Conservation (phyloP, 2,797 vertebrate genomes). For the Hippopotamyrus pictus region DNA sequence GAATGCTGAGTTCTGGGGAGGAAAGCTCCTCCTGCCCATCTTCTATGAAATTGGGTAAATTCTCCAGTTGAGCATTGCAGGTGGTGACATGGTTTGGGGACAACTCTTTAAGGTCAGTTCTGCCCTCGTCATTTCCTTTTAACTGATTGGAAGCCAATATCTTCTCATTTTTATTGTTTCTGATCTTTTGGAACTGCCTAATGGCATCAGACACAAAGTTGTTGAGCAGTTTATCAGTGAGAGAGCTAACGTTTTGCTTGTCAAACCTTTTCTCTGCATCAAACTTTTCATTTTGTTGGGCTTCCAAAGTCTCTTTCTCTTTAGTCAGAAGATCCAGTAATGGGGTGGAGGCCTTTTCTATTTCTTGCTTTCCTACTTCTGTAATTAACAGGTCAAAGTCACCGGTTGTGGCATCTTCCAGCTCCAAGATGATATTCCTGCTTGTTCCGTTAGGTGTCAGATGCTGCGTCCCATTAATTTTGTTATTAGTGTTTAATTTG, state of each 20-base stretch:
- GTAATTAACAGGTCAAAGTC: slow-evolving; percentile 38
- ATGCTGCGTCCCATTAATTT: slow-evolving; percentile 37
- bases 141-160: slow-evolving; percentile 62
- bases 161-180: slow-evolving; percentile 76
- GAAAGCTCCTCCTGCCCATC: slow-evolving; percentile 75
- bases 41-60: slow-evolving; percentile 63
- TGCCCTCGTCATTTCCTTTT: slow-evolving; percentile 35
- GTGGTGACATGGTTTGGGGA: slow-evolving; percentile 37
- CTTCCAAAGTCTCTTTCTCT: slow-evolving; percentile 60
- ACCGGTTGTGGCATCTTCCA: slow-evolving; percentile 40
- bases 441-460: slow-evolving; percentile 41
- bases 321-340: slow-evolving; percentile 63
- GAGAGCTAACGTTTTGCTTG: slow-evolving; percentile 49
- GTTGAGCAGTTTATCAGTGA: slow-evolving; percentile 75
- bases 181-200: slow-evolving; percentile 74
- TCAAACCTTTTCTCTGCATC: slow-evolving; percentile 35
- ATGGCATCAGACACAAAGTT: slow-evolving; percentile 77
- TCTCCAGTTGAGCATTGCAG: slow-evolving; percentile 45
- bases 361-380: slow-evolving; percentile 38
- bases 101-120: slow-evolving; percentile 34
- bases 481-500: slow-evolving; percentile 20
- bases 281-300: slow-evolving; percentile 42
- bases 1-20: slow-evolving; percentile 82
- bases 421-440: slow-evolving; percentile 44
- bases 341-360: slow-evolving; percentile 50